Percentiles rank a stretch among this genome's conserved stretches.
These are phyloP conservation scores for Colius striatus DNA, from an alignment of 2,113 vertebrate species.

Conservation along the genomic window DNA sequence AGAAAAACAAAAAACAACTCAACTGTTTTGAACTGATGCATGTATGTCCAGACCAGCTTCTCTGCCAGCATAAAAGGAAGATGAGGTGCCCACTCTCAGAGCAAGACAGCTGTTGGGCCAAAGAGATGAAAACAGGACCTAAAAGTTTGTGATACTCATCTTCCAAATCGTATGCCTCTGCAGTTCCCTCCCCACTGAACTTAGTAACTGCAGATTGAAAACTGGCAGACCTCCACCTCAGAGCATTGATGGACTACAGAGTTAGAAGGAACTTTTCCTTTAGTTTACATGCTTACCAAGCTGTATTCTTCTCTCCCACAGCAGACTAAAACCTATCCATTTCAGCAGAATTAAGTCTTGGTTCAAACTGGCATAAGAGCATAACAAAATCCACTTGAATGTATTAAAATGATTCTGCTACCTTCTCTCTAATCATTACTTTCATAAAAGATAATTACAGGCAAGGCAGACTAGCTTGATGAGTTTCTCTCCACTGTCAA, in stretches of 20 bases:
- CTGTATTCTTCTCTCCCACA: background rate
- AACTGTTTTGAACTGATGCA: background rate
- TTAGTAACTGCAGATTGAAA: background rate
- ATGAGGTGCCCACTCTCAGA: background rate
- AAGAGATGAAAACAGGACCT: background rate
- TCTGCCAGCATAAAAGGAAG: background rate
- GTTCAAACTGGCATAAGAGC: background rate
- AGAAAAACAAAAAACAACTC: background rate
- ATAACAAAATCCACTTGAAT: background rate
- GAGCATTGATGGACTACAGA: background rate
- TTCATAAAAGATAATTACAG: background rate
- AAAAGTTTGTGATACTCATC: background rate
- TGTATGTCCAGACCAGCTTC: background rate
- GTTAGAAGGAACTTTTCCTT: background rate
- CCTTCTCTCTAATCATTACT: background rate
- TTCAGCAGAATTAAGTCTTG: background rate
- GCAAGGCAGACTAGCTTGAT: background rate
- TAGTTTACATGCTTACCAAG: background rate
- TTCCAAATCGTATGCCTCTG: background rate
- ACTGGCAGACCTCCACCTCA: background rate
- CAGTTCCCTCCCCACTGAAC: background rate
- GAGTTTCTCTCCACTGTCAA: background rate
- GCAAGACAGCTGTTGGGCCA: background rate
- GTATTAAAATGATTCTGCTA: background rate
- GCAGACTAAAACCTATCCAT: background rate